Evolutionary conservation across 1,140 invertebrate species (phyloP), one percentile per base, ranked within the genome.

Genomic region (Portunus trituberculatus): DNA sequence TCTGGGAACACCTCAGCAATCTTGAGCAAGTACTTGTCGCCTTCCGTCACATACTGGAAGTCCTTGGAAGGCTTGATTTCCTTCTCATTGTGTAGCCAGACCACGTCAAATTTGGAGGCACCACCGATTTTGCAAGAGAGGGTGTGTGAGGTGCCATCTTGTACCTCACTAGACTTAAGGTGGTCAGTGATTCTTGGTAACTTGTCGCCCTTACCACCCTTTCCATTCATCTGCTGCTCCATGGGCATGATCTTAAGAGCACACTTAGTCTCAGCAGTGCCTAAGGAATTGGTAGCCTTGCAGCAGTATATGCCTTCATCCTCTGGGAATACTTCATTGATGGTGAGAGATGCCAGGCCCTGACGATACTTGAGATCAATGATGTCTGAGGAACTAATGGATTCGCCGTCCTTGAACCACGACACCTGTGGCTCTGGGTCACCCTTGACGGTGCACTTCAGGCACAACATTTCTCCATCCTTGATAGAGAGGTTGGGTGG

Each of bases 11-110:
- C 99, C 97, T 99, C 99, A 28, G 98, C 98, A 96, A 99, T 99
- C 96, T 98, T 98, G 95, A 99, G 97, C 96, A 98, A 99, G 97
- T 99, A 98, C 94, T 98, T 98, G 97, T 99, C 99, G 0, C 98
- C 99, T 97, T 98, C 98, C 96, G 98, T 98, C 31, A 98, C 98
- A 96, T 99, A 99, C 96, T 98, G 98, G 98, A 99, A 99, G 97
- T 99, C 99, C 97, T 99, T 99, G 97, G 98, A 99, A 0, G 99
- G 98, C 97, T 99, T 99, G 96, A 99, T 99, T 97, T 99, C 99
- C 97, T 99, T 99, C 97, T 99, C 99, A 97, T 99, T 99, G 97
- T 99, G 99, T 84, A 99, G 97, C 99, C 99, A 99, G 87, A 99
- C 97, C 1, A 99, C 98, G 96, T 99, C 99, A 97, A 99, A 99